Percentiles rank a stretch among this genome's conserved stretches.
Evolutionary conservation across 2,113 vertebrate species (phyloP).

Genomic region (Chionis minor): DNA sequence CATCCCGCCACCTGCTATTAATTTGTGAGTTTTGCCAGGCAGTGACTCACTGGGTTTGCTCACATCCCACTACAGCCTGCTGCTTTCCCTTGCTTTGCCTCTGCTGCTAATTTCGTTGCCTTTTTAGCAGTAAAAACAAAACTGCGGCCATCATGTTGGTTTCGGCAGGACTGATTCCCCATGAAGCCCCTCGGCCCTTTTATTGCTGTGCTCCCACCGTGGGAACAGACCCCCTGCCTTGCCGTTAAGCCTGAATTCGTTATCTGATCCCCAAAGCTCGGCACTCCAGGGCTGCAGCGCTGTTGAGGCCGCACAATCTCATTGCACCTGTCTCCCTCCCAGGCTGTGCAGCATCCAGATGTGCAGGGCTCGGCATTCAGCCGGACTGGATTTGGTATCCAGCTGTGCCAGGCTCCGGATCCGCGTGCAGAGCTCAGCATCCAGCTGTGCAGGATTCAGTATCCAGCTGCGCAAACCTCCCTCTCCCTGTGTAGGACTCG

Average conservation of each 20-base stretch:
- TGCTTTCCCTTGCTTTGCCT: background rate
- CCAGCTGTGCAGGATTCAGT: background rate
- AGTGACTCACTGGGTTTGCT: background rate
- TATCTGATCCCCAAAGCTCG: background rate
- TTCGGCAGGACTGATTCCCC: background rate
- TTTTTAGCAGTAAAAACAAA: background rate
- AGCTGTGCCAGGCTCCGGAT: background rate
- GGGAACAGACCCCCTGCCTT: background rate
- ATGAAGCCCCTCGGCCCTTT: fast-evolving
- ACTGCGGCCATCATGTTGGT: fast-evolving
- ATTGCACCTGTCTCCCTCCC: background rate
- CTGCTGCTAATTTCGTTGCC: background rate
- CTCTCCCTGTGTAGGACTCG: background rate
- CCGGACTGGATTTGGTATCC: background rate
- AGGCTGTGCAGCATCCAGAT: background rate
- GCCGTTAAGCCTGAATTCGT: fast-evolving
- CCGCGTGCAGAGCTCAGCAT: no score
- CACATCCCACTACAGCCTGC: fast-evolving
- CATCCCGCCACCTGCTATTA: background rate
- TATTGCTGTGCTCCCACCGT: fast-evolving
- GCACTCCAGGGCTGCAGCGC: fast-evolving
- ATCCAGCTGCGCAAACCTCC: background rate
- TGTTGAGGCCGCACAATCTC: background rate
- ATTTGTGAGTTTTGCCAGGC: background rate
- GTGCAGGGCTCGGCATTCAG: background rate